These are phyloP conservation scores for Euplexia lucipara DNA, from an alignment of 2,888 invertebrate species.

Conservation along the genomic window DNA sequence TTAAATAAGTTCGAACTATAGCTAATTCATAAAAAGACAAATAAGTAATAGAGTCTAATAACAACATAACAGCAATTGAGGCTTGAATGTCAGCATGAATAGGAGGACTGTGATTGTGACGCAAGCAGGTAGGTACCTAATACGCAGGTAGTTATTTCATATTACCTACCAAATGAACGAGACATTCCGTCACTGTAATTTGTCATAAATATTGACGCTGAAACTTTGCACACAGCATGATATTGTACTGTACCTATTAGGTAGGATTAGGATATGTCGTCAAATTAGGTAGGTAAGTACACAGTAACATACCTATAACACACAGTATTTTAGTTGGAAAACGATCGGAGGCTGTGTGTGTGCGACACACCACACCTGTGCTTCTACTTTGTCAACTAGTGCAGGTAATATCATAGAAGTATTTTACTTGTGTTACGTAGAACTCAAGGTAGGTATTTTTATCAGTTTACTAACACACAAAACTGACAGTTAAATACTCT, in stretches of 20 bases:
- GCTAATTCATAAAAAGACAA: conserved; percentile 31
- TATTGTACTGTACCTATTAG: conserved; percentile 6
- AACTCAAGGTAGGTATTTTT: conserved; percentile 28
- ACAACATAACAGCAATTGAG: conserved; percentile 39
- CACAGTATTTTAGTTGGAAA: conserved; percentile 43
- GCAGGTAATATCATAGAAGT: conserved; percentile 23
- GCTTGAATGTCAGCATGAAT: conserved; percentile 73
- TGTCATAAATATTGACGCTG: conserved; percentile 31
- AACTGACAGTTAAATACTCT: not conserved
- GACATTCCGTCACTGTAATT: conserved; percentile 29
- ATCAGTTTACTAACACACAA: conserved; percentile 32
- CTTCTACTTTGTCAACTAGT: conserved; percentile 12
- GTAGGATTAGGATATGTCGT: conserved; percentile 43
- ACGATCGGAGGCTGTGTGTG: conserved; percentile 24
- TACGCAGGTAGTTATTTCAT: conserved; percentile 63
- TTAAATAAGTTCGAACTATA: not conserved
- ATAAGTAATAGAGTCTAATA: conserved; percentile 22
- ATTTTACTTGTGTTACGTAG: conserved; percentile 33
- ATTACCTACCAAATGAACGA: conserved; percentile 64
- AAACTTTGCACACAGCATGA: conserved; percentile 17
- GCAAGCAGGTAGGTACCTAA: conserved; percentile 61
- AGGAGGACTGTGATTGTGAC: conserved; percentile 71
- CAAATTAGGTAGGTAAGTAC: conserved; percentile 15
- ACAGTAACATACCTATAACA: no score
- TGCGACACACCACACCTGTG: conserved; percentile 51